Base-by-base conservation (phyloP, 2,888 invertebrate genomes). In the Diaphora mendica region DNA sequence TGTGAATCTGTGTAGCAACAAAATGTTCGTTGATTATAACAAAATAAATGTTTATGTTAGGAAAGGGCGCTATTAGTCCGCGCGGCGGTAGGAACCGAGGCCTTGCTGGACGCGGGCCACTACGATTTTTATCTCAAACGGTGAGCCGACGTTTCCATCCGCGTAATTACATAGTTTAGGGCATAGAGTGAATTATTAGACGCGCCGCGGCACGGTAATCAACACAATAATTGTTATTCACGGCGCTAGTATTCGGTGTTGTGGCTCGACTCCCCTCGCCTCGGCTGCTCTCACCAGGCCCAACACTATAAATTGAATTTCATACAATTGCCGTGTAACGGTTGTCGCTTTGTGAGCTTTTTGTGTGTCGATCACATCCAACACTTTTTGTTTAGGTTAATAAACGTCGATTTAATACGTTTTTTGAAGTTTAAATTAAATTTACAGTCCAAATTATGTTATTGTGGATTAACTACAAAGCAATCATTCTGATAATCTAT, bases 121-220 rank as follows among this genome's bases (percentile, higher is more conserved):
- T 87, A 90, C 87, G 94, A 94, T 95, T 94, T 93, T 91, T 94
- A 95, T 95, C 95, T 93, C 92, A 92, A 94, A 94, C 94, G 92
- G 93, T 92, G 91, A 93, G 93, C 94, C 93, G 93, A 90, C 93
- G 90, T 91, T 93, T 92, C 94, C 91, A 92, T 92, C 91, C 91
- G 81, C 91, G 92, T 95, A 95, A 95, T 95, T 94, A 95, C 93
- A 93, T 92, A 95, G 93, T 94, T 95, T 94, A 94, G 92, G 87
- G 90, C 87, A 89, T 91, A 89, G 91, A 94, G 94, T 95, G 95
- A 95, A 95, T 95, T 95, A 95, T 95, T 95, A 95, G 92, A 92
- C 90, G 89, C 90, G 90, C 88, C 89, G 90, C 89, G 87, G 89
- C 88, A 90, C 90, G 89, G 94, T 93, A 94, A 95, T 95, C 94